phyloP scores from a whole-genome alignment of 2,888 invertebrate genomes.

The Kuschelorhynchus macadamiae region DNA sequence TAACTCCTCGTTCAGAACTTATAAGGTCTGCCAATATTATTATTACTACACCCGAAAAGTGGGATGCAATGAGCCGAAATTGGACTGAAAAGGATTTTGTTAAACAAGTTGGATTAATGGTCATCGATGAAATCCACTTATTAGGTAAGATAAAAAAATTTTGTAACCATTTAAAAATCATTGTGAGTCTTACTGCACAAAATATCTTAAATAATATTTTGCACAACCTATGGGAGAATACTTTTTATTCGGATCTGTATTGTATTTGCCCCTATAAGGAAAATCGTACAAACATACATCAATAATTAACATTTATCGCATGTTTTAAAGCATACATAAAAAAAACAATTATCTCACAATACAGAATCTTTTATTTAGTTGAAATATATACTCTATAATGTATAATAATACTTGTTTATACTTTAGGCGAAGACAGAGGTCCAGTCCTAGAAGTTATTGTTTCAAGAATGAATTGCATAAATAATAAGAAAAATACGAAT shows the following conservation, averaged over 20 bases:
- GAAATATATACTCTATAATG: too few species aligned
- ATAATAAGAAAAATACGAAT: constrained; percentile 85
- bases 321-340: too few species aligned
- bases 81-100: constrained; percentile 99
- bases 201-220: neutral
- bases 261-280: too few species aligned
- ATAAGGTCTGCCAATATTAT: constrained; percentile 91
- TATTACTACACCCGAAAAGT: constrained; percentile 99
- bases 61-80: constrained; percentile 98
- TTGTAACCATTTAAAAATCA: neutral
- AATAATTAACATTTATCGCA: too few species aligned
- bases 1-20: constrained; percentile 87
- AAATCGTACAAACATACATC: too few species aligned
- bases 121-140: constrained; percentile 99
- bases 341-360: too few species aligned
- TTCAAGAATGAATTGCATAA: constrained; percentile 96
- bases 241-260: too few species aligned
- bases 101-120: constrained; percentile 88
- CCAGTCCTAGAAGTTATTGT: constrained; percentile 97
- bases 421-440: constrained; percentile 85
- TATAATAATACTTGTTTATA: too few species aligned
- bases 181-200: too few species aligned
- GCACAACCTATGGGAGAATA: too few species aligned
- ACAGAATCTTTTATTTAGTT: too few species aligned
- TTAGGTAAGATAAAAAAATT: constrained; percentile 81